Conservation (phyloP, 2,888 invertebrate genomes). For the Leistus spinibarbis region DNA sequence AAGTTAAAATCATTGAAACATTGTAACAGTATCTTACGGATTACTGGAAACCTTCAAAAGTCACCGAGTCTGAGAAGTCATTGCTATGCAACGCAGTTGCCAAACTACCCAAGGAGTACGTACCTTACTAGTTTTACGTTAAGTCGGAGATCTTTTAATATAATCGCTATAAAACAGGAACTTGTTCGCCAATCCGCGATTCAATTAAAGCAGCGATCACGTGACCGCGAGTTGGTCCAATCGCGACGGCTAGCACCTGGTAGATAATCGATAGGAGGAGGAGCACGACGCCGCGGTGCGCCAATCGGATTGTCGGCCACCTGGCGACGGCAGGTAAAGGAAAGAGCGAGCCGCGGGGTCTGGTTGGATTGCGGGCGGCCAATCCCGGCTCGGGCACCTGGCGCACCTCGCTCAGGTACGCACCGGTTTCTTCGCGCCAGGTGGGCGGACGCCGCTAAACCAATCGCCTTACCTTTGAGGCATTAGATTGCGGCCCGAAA, state of each 20-base stretch:
- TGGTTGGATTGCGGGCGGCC: conserved; percentile 3
- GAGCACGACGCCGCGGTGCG: conserved; percentile 48
- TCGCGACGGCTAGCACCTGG: conserved; percentile 53
- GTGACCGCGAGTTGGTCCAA: conserved; percentile 48
- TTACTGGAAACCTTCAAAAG: too few relatives aligned
- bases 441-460: conserved; percentile 1
- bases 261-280: conserved; percentile 53
- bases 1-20: too few relatives aligned
- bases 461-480: background rate
- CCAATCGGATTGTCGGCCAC: conserved; percentile 48
- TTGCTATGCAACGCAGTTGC: too few relatives aligned
- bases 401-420: background rate
- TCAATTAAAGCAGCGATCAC: conserved; percentile 47
- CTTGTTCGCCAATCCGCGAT: conserved; percentile 44
- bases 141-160: background rate
- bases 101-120: too few relatives aligned
- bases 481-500: background rate
- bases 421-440: background rate
- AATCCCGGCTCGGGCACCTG: conserved; percentile 2
- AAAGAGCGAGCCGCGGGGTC: conserved; percentile 8
- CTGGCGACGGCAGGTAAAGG: conserved; percentile 44
- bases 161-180: background rate
- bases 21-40: too few relatives aligned
- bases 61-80: too few relatives aligned
- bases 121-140: too few relatives aligned